phyloP scores from a whole-genome alignment of 2,113 vertebrate genomes.

The Chaenogobius annularis region DNA sequence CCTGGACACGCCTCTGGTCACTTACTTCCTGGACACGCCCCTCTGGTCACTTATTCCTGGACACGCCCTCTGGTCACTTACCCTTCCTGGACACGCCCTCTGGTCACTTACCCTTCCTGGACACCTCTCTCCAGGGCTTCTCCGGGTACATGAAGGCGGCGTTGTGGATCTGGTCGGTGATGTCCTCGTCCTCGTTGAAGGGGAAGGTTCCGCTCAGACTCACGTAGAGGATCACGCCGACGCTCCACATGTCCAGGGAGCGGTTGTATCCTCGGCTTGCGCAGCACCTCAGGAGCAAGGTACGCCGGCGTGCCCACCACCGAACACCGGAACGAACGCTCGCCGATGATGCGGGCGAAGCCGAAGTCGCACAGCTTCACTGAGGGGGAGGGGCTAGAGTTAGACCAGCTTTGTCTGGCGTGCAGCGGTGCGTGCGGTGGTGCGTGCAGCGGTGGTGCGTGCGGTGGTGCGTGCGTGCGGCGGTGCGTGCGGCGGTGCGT shows the following conservation, averaged over 20 bases:
- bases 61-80: constrained; percentile 14
- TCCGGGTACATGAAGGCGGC: constrained; percentile 96
- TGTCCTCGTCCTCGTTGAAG: constrained; percentile 96
- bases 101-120: constrained; percentile 80
- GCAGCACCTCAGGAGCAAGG: constrained; percentile 90
- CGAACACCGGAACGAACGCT: constrained; percentile 92
- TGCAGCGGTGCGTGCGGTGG: no score
- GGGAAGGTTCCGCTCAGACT: constrained; percentile 95
- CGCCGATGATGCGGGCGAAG: constrained; percentile 94
- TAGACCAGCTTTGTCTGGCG: no score
- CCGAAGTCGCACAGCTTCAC: constrained; percentile 96
- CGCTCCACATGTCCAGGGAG: constrained; percentile 96
- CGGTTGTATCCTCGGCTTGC: constrained; percentile 96
- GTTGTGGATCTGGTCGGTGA: constrained; percentile 96
- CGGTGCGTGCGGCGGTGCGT: no score
- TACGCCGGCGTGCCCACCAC: constrained; percentile 95
- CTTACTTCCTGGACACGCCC: no score
- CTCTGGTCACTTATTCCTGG: no score
- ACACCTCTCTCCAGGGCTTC: constrained; percentile 92
- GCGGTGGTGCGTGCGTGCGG: no score
- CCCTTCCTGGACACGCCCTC: no score
- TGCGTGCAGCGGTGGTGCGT: no score
- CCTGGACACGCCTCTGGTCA: no score
- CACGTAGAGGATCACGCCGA: constrained; percentile 95
- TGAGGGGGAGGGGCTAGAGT: constrained; percentile 41